These are phyloP conservation scores for Pangasius djambal DNA, from an alignment of 2,797 vertebrate genomes.

Conservation along the genomic window DNA sequence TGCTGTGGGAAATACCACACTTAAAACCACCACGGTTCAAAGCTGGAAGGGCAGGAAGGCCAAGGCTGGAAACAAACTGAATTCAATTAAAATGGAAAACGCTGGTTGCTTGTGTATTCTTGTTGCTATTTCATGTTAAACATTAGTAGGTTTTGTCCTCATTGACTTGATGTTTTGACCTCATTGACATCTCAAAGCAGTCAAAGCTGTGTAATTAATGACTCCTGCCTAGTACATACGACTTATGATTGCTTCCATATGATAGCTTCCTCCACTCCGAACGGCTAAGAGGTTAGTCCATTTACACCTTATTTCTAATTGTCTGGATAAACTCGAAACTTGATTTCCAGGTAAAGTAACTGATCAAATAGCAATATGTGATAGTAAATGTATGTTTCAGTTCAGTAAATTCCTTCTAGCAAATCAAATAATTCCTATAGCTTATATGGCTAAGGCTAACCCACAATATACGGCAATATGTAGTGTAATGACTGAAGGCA, in stretches of 20 bases:
- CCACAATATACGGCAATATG: not conserved
- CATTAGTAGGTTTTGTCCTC: not conserved
- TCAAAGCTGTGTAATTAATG: slow-evolving; percentile 20
- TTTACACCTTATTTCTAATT: not conserved
- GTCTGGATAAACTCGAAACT: not conserved
- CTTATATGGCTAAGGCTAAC: not conserved
- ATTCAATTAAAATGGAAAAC: slow-evolving; percentile 3
- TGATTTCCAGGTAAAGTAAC: not conserved
- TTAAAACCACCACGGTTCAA: slow-evolving; percentile 22
- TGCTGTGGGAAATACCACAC: slow-evolving; percentile 55
- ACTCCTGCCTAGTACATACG: not conserved
- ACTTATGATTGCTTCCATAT: slow-evolving; percentile 5
- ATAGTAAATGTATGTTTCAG: not conserved
- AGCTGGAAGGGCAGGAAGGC: not conserved
- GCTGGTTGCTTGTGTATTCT: not conserved
- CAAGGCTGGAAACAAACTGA: slow-evolving; percentile 4
- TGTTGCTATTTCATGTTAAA: not conserved
- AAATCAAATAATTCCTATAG: not conserved
- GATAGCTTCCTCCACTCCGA: slow-evolving; percentile 4
- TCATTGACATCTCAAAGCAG: slow-evolving; percentile 7
- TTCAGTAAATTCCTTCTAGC: not conserved
- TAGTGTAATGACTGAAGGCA: not conserved
- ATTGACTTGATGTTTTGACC: not conserved
- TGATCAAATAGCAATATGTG: not conserved
- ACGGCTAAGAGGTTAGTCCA: not conserved